phyloP scores from a whole-genome alignment of 1,140 invertebrate genomes.

The Rhopalosiphum maidis region DNA sequence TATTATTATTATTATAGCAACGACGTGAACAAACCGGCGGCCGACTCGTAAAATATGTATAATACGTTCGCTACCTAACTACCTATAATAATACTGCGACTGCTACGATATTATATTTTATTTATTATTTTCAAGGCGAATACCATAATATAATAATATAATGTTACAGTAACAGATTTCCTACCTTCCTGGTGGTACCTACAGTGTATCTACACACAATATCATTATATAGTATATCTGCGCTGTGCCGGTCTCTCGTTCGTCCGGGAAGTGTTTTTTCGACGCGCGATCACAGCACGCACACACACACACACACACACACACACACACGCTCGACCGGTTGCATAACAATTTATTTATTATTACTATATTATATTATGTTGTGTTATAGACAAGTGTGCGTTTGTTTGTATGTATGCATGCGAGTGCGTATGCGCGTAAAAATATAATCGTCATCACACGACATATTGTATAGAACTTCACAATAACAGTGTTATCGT shows the following conservation, averaged over 20 bases:
- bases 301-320: neutral
- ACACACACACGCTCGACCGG: neutral
- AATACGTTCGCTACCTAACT: neutral
- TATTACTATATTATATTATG: neutral
- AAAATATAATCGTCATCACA: neutral
- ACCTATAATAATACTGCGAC: neutral
- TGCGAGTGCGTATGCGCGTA: neutral
- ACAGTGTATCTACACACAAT: neutral
- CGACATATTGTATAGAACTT: neutral
- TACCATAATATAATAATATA: neutral
- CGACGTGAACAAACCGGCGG: neutral
- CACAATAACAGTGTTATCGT: neutral
- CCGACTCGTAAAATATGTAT: neutral
- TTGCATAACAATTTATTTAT: neutral
- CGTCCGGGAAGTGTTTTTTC: conserved; percentile 14
- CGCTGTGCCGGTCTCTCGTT: neutral
- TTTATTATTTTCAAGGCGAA: neutral
- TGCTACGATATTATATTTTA: neutral
- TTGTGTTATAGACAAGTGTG: neutral
- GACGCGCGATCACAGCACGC: neutral
- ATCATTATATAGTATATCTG: neutral
- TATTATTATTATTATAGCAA: neutral
- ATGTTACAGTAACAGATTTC: neutral
- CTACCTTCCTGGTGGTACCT: neutral
- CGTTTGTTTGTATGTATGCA: neutral